Conservation (phyloP, 2,797 vertebrate genomes). For the Ctenochaetus hawaiiensis region DNA sequence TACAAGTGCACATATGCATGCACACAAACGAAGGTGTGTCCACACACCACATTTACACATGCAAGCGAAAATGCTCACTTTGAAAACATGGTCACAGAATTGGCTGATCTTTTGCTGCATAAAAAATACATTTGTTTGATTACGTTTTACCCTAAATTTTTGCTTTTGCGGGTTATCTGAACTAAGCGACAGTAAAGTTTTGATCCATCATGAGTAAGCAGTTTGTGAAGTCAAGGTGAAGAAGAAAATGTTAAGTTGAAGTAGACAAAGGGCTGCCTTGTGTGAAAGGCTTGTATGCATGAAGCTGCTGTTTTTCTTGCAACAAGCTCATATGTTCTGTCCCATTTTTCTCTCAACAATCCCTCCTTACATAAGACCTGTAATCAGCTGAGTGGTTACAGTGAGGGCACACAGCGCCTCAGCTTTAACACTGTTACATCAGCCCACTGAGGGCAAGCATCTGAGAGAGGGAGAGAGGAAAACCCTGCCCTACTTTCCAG, state of each 20-base stretch:
- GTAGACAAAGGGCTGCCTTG: constrained; percentile 39
- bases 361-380: constrained; percentile 85
- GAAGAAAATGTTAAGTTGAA: constrained; percentile 32
- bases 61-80: constrained; percentile 12
- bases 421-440: constrained; percentile 79
- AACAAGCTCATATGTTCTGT: constrained; percentile 78
- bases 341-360: constrained; percentile 80
- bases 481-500: constrained; percentile 83
- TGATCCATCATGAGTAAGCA: constrained; percentile 14
- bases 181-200: background rate
- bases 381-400: constrained; percentile 87
- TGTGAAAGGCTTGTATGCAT: constrained; percentile 29
- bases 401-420: constrained; percentile 74
- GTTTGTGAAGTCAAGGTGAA: constrained; percentile 19
- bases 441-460: constrained; percentile 66
- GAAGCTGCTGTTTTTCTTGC: constrained; percentile 59
- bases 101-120: background rate
- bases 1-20: constrained; percentile 3
- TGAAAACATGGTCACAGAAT: background rate
- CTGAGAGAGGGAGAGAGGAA: constrained; percentile 70
- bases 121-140: constrained; percentile 1
- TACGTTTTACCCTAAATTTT: background rate
- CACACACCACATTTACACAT: background rate
- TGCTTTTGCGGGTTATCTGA: constrained; percentile 6
- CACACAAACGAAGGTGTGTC: constrained; percentile 7